Evolutionary conservation across 2,113 vertebrate genomes (phyloP).

Genomic region (Propithecus coquereli): DNA sequence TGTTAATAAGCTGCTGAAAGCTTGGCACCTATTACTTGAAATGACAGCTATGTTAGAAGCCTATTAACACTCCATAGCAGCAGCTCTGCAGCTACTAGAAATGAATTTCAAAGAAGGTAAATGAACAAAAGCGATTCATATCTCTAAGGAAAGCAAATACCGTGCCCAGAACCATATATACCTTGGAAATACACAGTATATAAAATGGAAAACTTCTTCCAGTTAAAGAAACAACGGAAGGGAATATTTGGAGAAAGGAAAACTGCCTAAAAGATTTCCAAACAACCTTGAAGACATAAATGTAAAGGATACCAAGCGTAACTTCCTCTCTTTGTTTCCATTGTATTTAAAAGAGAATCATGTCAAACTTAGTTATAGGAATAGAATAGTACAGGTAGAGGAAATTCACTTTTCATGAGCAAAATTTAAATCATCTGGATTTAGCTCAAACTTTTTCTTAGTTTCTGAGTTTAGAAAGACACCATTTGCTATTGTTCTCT

Average conservation of each 20-base stretch:
- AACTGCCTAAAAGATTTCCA: conserved; percentile 64
- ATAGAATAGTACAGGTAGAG: conserved; percentile 60
- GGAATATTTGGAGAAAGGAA: conserved; percentile 71
- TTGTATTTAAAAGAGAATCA: conserved; percentile 56
- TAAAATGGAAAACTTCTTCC: conserved; percentile 50
- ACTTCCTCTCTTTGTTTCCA: conserved; percentile 74
- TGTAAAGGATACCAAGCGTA: conserved; percentile 59
- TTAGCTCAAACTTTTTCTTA: conserved; percentile 55
- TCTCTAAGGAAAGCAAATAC: conserved; percentile 72
- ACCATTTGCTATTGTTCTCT: conserved; percentile 48
- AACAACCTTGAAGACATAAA: conserved; percentile 73
- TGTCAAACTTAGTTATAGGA: conserved; percentile 63
- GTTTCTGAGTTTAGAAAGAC: conserved; percentile 46
- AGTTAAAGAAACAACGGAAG: conserved; percentile 72
- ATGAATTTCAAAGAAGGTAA: conserved; percentile 79
- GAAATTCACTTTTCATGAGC: conserved; percentile 67
- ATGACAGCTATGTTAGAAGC: conserved; percentile 79
- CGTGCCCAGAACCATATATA: conserved; percentile 48
- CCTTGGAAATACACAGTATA: conserved; percentile 64
- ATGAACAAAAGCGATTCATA: conserved; percentile 76
- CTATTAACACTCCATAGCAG: conserved; percentile 76
- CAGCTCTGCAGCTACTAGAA: conserved; percentile 73
- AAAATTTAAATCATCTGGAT: conserved; percentile 52
- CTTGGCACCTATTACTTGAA: conserved; percentile 78
- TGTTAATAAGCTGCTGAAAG: conserved; percentile 79